Conservation (phyloP, 2,888 invertebrate species). For the Saturnia japonica region DNA sequence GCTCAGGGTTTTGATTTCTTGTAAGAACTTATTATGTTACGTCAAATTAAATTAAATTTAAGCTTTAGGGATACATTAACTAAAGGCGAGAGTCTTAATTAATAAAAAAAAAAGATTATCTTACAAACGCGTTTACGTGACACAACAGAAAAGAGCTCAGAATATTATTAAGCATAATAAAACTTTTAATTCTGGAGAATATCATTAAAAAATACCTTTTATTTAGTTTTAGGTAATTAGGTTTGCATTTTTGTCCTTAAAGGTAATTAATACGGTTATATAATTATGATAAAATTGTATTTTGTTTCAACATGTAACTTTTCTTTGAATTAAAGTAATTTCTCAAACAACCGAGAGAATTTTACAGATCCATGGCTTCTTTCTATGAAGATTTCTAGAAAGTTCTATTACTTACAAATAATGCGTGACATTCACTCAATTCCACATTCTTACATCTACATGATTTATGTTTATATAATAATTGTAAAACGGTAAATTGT, state of each 20-base stretch:
- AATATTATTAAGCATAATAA: background rate
- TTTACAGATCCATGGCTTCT: background rate
- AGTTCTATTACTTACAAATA: background rate
- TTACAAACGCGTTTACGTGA: background rate
- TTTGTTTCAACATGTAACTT: background rate
- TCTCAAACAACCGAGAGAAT: background rate
- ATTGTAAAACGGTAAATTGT: background rate
- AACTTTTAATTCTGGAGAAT: background rate
- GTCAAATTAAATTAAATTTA: background rate
- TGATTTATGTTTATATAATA: background rate
- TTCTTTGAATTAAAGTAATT: background rate
- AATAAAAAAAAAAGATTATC: background rate
- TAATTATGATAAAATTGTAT: background rate
- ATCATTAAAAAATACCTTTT: background rate
- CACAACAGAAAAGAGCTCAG: background rate
- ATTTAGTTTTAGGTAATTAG: background rate
- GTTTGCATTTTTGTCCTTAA: background rate
- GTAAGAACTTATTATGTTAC: background rate
- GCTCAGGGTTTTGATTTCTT: background rate
- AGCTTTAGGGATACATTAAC: background rate
- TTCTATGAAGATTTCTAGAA: background rate
- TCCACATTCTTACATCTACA: background rate
- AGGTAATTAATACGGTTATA: background rate
- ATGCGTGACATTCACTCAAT: background rate
- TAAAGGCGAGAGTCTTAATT: background rate